Evolutionary conservation across 2,113 vertebrate species (phyloP).

Genomic region (Hippocampus comes): DNA sequence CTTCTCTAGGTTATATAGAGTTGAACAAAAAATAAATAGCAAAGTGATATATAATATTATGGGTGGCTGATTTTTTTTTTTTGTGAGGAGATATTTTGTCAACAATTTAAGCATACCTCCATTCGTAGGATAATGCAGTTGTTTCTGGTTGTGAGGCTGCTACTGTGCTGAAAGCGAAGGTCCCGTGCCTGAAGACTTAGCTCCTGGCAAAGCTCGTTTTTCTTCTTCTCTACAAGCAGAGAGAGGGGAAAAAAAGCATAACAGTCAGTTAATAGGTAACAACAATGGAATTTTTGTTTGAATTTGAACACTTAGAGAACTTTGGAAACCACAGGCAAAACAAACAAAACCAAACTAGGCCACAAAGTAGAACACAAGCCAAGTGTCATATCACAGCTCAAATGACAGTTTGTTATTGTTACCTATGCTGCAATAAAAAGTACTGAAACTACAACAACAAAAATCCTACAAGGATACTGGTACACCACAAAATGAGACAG

Average conservation of each 20-base stretch:
- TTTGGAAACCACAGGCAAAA: not conserved
- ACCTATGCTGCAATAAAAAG: no score
- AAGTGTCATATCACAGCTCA: no score
- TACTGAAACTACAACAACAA: no score
- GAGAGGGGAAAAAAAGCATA: not conserved
- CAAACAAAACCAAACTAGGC: not conserved
- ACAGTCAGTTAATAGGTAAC: not conserved
- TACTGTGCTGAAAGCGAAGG: slow-evolving; percentile 88
- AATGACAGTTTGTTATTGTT: no score
- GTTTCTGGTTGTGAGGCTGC: slow-evolving; percentile 86
- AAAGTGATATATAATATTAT: not conserved
- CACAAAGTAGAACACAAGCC: no score
- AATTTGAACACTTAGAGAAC: not conserved
- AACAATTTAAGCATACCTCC: slow-evolving; percentile 75
- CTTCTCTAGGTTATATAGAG: no score
- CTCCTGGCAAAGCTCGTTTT: slow-evolving; percentile 92
- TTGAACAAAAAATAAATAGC: not conserved
- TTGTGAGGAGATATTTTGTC: not conserved
- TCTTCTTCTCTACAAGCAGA: slow-evolving; percentile 83
- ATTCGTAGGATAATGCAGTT: slow-evolving; percentile 92
- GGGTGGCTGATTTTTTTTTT: not conserved
- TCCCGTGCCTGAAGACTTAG: slow-evolving; percentile 92
- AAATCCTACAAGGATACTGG: no score
- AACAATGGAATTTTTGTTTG: not conserved
- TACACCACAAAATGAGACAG: no score